phyloP scores from a whole-genome alignment of 1,140 invertebrate species.

The Kradibia gibbosae region DNA sequence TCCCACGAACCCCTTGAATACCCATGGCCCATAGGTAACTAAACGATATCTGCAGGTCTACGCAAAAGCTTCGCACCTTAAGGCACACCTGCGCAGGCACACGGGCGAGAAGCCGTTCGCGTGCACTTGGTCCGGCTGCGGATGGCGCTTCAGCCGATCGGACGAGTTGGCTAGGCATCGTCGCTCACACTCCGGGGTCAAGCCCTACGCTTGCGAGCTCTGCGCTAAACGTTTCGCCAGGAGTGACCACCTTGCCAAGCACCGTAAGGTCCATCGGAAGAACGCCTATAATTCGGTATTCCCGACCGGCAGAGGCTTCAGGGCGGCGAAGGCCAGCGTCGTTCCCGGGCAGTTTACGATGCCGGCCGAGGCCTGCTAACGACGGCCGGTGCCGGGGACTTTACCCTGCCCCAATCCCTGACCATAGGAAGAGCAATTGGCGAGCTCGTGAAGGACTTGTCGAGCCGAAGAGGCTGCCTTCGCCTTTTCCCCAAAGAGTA shows the following conservation, averaged over 20 bases:
- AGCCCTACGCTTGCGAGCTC: slow-evolving; percentile 88
- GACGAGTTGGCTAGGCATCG: slow-evolving; percentile 91
- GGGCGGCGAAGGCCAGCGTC: background rate
- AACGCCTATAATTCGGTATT: slow-evolving; percentile 68
- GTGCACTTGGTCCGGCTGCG: slow-evolving; percentile 92
- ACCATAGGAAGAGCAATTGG: too few relatives aligned
- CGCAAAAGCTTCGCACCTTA: slow-evolving; percentile 94
- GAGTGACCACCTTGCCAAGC: slow-evolving; percentile 92
- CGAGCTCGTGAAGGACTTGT: too few relatives aligned
- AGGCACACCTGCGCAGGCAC: slow-evolving; percentile 93
- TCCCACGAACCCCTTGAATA: too few relatives aligned
- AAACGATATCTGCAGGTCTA: slow-evolving; percentile 77
- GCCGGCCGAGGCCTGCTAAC: background rate
- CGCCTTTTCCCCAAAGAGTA: too few relatives aligned
- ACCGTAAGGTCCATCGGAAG: slow-evolving; percentile 86
- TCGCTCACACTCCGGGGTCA: slow-evolving; percentile 86
- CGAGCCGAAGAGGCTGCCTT: too few relatives aligned
- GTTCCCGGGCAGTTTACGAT: too few relatives aligned
- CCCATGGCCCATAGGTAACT: too few relatives aligned
- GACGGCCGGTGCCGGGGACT: background rate
- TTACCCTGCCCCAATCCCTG: too few relatives aligned
- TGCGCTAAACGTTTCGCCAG: slow-evolving; percentile 90
- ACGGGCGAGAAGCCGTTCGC: slow-evolving; percentile 95
- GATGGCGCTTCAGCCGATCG: slow-evolving; percentile 94
- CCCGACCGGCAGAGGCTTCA: slow-evolving; percentile 56